Conservation (phyloP, 2,888 invertebrate species). For the Acheta domesticus region DNA sequence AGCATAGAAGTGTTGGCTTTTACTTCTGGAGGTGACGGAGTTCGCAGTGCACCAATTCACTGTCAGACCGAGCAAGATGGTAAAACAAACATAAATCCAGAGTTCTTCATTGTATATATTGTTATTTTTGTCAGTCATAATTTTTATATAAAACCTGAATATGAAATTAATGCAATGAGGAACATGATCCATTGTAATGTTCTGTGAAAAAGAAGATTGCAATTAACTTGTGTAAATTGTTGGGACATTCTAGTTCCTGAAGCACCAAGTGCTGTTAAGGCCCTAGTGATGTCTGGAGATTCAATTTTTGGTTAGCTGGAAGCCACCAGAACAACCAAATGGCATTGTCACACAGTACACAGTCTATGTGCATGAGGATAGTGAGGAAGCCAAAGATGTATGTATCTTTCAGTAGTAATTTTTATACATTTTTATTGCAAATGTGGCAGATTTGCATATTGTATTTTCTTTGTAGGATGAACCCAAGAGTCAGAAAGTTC, state of each 20-base stretch:
- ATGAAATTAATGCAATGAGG: neutral
- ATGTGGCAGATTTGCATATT: neutral
- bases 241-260: constrained; percentile 69
- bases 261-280: constrained; percentile 88
- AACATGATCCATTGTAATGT: no score
- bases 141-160: neutral
- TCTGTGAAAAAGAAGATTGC: no score
- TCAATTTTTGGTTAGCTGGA: constrained; percentile 93
- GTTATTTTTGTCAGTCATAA: neutral
- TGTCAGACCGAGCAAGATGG: constrained; percentile 95
- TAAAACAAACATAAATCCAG: constrained; percentile 46
- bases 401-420: constrained; percentile 20
- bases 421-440: neutral
- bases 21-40: constrained; percentile 93
- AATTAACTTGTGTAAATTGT: neutral
- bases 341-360: constrained; percentile 91
- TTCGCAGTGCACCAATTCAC: constrained; percentile 80
- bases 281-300: constrained; percentile 85
- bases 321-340: constrained; percentile 86
- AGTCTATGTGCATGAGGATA: constrained; percentile 64
- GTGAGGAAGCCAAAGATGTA: constrained; percentile 44
- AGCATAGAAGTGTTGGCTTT: constrained; percentile 94
- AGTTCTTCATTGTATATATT: neutral
- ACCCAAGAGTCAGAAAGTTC: constrained; percentile 53
- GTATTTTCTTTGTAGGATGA: constrained; percentile 39